Evolutionary conservation across 53 echinoderm and acorn worm genomes (phyloP), one percentile per base, ranked within the genome.

Genomic region (Pentamera pediparva): DNA sequence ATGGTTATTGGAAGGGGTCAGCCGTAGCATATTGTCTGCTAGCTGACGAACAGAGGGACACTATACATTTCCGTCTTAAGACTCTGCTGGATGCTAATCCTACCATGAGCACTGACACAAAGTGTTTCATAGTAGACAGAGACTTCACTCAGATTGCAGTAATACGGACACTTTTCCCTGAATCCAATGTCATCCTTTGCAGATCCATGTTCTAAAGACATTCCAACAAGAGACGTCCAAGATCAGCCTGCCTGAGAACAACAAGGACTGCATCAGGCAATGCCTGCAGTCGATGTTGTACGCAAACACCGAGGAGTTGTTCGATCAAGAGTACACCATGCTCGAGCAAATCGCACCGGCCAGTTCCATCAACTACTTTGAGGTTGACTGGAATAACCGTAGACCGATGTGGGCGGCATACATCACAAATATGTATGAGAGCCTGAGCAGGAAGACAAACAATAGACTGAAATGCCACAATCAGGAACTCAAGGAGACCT

Each of bases 161-260:
- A 6, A 50, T 70, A 17, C 11, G 30, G 5, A 9, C 49, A 32
- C 70, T 47, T 28, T 70, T 29, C 41, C 29, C 70, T 15, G 11
- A 48, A 3, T 40, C 51, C 18, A 21, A 29, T 15, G 22, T 70
- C 17, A 30, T 50, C 6, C 31, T 51, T 31, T 29, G 70, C 30
- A 49, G 50, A 28, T 51, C 7, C 52, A 70, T 51, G 70, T 70
- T 8, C 11, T 51, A 35, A 70, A 51, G 70, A 70, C 70, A 48
- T 70, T 70, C 22, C 29, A 20, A 6, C 70, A 49, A 3, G 51
- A 70, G 30, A 70, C 32, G 17, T 22, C 31, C 15, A 70, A 70
- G 19, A 24, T 70, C 31, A 70, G 35, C 17, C 50, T 70, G 6
- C 33, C 34, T 49, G 49, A 33, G 15, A 18, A 70, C 15, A 13